These are phyloP conservation scores for Python bivittatus DNA, from an alignment of 2,113 vertebrate species.

Conservation along the genomic window DNA sequence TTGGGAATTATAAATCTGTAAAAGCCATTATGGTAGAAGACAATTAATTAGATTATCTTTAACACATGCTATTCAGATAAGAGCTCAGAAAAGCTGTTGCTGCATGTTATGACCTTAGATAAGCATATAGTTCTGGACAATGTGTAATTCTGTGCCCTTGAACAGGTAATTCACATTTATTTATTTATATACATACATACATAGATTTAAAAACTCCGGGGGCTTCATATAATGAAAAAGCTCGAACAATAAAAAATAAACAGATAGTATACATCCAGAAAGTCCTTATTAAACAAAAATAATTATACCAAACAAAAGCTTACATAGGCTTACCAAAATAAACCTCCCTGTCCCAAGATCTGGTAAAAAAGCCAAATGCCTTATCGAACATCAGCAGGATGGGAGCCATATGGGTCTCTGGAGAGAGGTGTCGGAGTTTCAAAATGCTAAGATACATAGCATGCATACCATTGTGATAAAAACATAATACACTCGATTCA, in stretches of 20 bases:
- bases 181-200: not conserved
- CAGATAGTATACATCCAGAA: too few relatives aligned
- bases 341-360: not conserved
- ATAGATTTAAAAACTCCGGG: too few relatives aligned
- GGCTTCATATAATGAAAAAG: too few relatives aligned
- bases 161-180: not conserved
- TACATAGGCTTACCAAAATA: not conserved
- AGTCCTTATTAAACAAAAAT: too few relatives aligned
- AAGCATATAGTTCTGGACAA: not conserved
- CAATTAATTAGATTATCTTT: not conserved
- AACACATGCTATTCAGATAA: not conserved
- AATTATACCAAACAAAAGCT: not conserved
- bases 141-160: not conserved
- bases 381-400: not conserved
- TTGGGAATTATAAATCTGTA: not conserved
- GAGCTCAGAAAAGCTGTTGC: not conserved
- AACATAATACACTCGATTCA: not conserved
- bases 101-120: not conserved
- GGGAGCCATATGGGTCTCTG: not conserved
- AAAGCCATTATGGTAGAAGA: not conserved
- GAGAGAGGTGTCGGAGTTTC: not conserved
- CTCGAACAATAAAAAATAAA: too few relatives aligned
- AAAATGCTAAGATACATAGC: not conserved
- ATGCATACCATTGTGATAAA: not conserved
- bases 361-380: not conserved